A percentile compares a stretch with the other conserved stretches of the same genome.
Conservation (phyloP, 1,140 invertebrate species). For the Mesaphorura yosii region DNA sequence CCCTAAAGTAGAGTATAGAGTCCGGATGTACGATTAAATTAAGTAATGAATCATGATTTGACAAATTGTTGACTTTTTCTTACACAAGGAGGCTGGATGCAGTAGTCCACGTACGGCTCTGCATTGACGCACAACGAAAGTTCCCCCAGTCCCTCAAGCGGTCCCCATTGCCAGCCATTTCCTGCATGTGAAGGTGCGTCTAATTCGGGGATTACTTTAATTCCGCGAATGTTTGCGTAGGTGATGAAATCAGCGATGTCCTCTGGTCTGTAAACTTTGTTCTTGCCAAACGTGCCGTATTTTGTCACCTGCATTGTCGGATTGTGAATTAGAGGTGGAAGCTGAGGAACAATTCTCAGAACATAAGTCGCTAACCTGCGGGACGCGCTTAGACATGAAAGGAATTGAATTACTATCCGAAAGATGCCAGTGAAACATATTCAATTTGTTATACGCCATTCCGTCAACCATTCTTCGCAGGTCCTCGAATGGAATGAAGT, state of each 20-base stretch:
- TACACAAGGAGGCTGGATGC: constrained; percentile 24
- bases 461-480: constrained; percentile 61
- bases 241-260: constrained; percentile 32
- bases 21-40: constrained; percentile 29
- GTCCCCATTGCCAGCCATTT: constrained; percentile 65
- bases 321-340: background rate
- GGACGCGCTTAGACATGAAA: constrained; percentile 52
- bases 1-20: constrained; percentile 35
- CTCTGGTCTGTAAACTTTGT: constrained; percentile 31
- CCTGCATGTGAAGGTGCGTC: constrained; percentile 72
- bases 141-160: constrained; percentile 27
- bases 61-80: too few relatives aligned
- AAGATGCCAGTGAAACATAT: constrained; percentile 75
- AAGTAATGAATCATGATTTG: background rate
- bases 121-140: constrained; percentile 34
- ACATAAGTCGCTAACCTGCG: constrained; percentile 44
- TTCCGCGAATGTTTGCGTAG: constrained; percentile 58
- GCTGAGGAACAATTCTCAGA: background rate
- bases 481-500: constrained; percentile 55
- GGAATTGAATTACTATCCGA: constrained; percentile 76
- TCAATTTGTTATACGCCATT: constrained; percentile 67
- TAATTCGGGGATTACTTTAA: constrained; percentile 66
- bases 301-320: constrained; percentile 28
- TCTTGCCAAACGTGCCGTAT: constrained; percentile 34
- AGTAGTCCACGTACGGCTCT: constrained; percentile 29